A percentile compares a stretch with the other conserved stretches of the same genome.
Conservation (phyloP, 2,113 vertebrate species). For the Tachysurus vachellii region DNA sequence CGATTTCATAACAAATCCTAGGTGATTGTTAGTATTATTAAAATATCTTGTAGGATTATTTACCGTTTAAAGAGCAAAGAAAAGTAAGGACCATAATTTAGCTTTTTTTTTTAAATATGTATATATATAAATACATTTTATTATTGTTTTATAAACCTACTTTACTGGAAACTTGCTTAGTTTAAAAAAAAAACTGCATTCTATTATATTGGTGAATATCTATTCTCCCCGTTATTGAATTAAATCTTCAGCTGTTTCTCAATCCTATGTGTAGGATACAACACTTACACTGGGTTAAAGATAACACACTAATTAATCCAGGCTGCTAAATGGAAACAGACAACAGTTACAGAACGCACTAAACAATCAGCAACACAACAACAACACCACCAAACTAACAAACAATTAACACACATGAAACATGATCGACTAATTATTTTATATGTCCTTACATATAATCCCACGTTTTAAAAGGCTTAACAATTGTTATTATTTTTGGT, state of each 20-base stretch:
- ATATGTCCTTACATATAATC: not conserved
- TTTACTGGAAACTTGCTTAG: not conserved
- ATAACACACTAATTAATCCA: not conserved
- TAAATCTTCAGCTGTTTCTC: not conserved
- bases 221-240: not conserved
- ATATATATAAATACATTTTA: not conserved
- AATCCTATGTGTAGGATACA: not conserved
- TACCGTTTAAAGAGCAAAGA: not conserved
- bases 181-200: not conserved
- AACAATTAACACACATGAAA: not conserved
- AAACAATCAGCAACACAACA: not conserved
- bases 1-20: not conserved
- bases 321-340: not conserved
- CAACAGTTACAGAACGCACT: not conserved
- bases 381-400: not conserved
- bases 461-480: not conserved
- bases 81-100: slow-evolving; percentile 15
- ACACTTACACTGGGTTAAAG: not conserved
- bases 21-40: not conserved
- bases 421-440: not conserved
- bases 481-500: not conserved
- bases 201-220: not conserved
- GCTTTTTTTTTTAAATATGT: not conserved
- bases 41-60: not conserved
- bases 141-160: too few species aligned